Evolutionary conservation across 1,140 invertebrate species (phyloP), one percentile per base, ranked within the genome.

Genomic region (Pectinophora gossypiella): DNA sequence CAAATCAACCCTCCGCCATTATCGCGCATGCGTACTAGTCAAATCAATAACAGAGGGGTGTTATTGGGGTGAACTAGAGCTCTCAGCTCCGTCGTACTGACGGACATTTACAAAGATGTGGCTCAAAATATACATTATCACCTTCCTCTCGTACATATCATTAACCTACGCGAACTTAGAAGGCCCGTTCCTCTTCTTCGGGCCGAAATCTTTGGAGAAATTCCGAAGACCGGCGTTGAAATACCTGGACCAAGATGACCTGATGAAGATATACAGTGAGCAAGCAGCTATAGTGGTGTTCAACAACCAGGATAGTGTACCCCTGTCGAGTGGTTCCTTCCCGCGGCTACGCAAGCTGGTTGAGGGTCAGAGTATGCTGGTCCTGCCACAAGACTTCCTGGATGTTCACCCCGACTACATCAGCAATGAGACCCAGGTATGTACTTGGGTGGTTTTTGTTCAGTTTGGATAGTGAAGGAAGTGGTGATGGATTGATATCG

Each of bases 111-210:
- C 10, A 9, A 32, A 32, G n/a, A 32, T 32, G 27, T 32, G 27
- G 2, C 27, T n/a, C 27, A 32, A 32, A 32, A 32, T 7, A 32
- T 12, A 32, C 27, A 2, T 32, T 3, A 32, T 32, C 2, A 32
- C n/a, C 9, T n/a, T 32, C n/a, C 7, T 32, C 9, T 32, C 27
- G 6, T 9, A 2, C 9, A 12, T 32, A 12, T 32, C 27, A 2
- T 12, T 32, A 2, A n/a, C 27, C 27, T 32, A 68, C 1, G 84
- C 64, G 22, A 88, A 88, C 65, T 47, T 89, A 4, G 85, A 89
- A 61, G 90, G 90, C 1, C 90, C 90, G 0, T 91, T 89, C 60
- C 51, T 91, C 2, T 87, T 90, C 54, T 91, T 90, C 77, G 90
- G 90, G 12, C 88, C 87, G 7, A 79, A 87, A 21, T 81, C 82